A percentile compares a stretch with the other conserved stretches of the same genome.
Conservation (phyloP, 2,113 vertebrate species). For the Gymnarchus niloticus region DNA sequence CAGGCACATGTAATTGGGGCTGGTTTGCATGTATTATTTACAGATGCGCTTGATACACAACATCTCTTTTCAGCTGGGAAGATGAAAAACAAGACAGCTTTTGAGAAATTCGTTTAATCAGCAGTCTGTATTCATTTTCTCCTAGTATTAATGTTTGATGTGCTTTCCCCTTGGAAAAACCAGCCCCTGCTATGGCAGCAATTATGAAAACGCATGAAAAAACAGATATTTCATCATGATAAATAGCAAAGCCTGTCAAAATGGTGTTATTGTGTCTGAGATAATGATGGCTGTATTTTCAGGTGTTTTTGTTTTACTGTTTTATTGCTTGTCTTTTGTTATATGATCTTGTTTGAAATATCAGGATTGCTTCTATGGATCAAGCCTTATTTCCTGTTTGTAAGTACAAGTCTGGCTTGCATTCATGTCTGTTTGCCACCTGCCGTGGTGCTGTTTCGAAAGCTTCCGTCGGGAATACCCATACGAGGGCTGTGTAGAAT, state of each 20-base stretch:
- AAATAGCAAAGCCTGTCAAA: not conserved
- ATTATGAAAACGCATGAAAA: not conserved
- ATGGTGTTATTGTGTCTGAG: not conserved
- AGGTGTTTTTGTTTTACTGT: not conserved
- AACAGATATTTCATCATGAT: not conserved
- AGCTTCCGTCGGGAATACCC: not conserved
- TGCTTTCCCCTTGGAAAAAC: not conserved
- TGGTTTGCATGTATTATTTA: not conserved
- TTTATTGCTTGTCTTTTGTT: not conserved
- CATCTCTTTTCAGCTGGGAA: not conserved
- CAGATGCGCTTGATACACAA: not conserved
- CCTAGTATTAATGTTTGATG: not conserved
- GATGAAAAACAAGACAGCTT: not conserved
- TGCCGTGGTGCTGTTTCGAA: not conserved
- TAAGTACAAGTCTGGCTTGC: not conserved
- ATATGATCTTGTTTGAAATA: not conserved
- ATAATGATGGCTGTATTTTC: not conserved
- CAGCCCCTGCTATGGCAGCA: not conserved
- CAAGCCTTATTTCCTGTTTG: not conserved
- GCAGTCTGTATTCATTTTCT: not conserved
- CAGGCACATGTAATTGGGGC: not conserved
- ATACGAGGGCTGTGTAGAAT: not conserved
- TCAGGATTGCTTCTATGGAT: not conserved
- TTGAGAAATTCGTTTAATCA: not conserved
- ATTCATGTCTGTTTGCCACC: not conserved